Base-by-base conservation (phyloP, 2,888 invertebrate species). In the Diogma glabrata region DNA sequence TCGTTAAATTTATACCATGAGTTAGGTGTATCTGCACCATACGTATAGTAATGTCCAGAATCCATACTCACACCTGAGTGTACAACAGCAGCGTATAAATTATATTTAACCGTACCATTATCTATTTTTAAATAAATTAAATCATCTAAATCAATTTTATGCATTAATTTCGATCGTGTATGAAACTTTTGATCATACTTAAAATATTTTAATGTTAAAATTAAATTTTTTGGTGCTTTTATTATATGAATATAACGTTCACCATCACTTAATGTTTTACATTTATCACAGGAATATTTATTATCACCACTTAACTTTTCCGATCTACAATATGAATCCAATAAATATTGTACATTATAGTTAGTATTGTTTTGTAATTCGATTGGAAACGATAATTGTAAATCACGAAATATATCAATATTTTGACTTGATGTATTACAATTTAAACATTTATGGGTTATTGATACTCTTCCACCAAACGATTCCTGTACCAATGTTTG, bases 41-140 rank as follows among this genome's bases (percentile, higher is more conserved):
- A 81, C 0, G 89, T 88, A 65, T 87, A 89, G 65, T 92, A 92
- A 64, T 92, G 92, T 0, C 91, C 92, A 1, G 86, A 84, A 63
- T 91, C 87, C 56, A 88, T 81, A 49, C 84, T 85, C 19, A 79
- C 78, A 2, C 92, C 92, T 1, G 82, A 81, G 67, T 92, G 92
- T 0, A 92, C 83, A 0, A 92, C 84, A 0, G 88, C 87, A 0
- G 88, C 87, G 63, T 87, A 88, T 26, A 92, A 68, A 30, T 76
- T 75, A 65, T 88, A 91, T 16, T 75, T 72, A 52, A 76, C 75
- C 14, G 30, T 33, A 33, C 20, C 20, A 48, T 30, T 33, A 60
- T 69, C 57, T 57, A 67, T 70, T 33, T 76, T 77, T 57, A 78
- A 57, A 1, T 66, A 67, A 47, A 79, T 69, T 17, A 67, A 74